Evolutionary conservation across 2,797 vertebrate species (phyloP), one percentile per base, ranked within the genome.

Genomic region (Tapera naevia): DNA sequence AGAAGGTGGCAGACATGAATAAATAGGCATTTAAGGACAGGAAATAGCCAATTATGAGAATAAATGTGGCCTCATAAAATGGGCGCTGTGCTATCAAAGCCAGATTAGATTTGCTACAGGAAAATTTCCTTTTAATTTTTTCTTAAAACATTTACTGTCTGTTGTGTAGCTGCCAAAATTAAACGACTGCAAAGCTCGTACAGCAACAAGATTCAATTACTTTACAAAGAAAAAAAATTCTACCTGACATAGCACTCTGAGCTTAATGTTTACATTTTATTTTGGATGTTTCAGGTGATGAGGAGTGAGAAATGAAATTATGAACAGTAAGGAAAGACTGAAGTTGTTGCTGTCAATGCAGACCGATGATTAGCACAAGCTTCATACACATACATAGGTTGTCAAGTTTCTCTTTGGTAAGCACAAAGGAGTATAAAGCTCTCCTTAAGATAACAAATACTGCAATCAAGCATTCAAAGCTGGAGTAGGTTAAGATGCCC

Each of bases 11-110:
- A 95, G 73, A 79, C 51, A 94, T 75, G 86, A 97, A 96, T 86
- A 97, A 96, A 98, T 89, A 96, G 91, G 62, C 69, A 89, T 96
- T 98, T 97, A 94, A 97, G 91, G 72, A 94, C 28, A 94, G 76
- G 90, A 96, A 97, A 95, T 50, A 95, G 92, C 65, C 93, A 97
- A 96, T 97, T 97, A 95, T 14, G 57, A 92, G 94, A 95, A 76
- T 89, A 95, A 95, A 94, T 62, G 48, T 5, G 6, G 50, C 41
- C 81, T 72, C 15, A 45, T 75, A 94, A 96, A 94, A 53, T 27
- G 30, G 24, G 64, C 5, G 4, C 45, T 62, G 17, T 24, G 64
- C n/a, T 76, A 84, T 75, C 50, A 87, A 35, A 50, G 37, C 60
- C 54, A 93, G 76, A 95, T 71, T 72, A 90, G 75, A 90, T 87